Percentiles rank a stretch among this genome's conserved stretches.
These are phyloP conservation scores for Porites cylindrica DNA, from an alignment of 92 coral and sea anemone genomes.

Conservation along the genomic window DNA sequence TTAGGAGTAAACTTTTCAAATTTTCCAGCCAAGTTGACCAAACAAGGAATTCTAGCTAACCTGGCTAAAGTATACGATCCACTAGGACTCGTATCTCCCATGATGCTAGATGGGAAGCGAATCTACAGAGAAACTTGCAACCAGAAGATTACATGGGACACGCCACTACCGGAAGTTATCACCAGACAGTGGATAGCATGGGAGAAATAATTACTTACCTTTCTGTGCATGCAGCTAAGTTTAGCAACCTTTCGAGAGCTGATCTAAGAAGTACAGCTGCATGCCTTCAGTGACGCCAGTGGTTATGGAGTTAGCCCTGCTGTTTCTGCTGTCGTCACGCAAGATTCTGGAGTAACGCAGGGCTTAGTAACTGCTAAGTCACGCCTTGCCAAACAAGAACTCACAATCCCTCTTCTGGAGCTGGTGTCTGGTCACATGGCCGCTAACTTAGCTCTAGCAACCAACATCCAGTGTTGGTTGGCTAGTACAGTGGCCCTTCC, in stretches of 20 bases:
- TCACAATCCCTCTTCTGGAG: no score
- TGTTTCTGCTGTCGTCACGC: conserved; percentile 67
- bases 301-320: conserved; percentile 68
- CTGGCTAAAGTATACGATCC: conserved; percentile 70
- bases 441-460: conserved; percentile 54
- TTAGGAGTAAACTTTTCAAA: conserved; percentile 41
- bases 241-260: conserved; percentile 56
- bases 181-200: conserved; percentile 53
- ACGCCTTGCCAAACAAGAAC: conserved; percentile 31
- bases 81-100: conserved; percentile 65
- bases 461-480: conserved; percentile 40
- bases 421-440: conserved; percentile 58
- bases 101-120: conserved; percentile 56
- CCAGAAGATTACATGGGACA: conserved; percentile 58
- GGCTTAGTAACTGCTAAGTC: conserved; percentile 63
- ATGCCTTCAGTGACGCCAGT: conserved; percentile 77
- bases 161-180: conserved; percentile 52
- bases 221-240: conserved; percentile 50
- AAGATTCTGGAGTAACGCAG: conserved; percentile 71
- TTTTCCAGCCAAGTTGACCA: conserved; percentile 45
- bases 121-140: conserved; percentile 56
- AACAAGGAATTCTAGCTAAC: conserved; percentile 50
- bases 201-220: conserved; percentile 46
- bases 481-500: conserved; percentile 11
- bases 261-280: conserved; percentile 64